Evolutionary conservation across 2,113 vertebrate species (phyloP).

Genomic region (Caretta caretta): DNA sequence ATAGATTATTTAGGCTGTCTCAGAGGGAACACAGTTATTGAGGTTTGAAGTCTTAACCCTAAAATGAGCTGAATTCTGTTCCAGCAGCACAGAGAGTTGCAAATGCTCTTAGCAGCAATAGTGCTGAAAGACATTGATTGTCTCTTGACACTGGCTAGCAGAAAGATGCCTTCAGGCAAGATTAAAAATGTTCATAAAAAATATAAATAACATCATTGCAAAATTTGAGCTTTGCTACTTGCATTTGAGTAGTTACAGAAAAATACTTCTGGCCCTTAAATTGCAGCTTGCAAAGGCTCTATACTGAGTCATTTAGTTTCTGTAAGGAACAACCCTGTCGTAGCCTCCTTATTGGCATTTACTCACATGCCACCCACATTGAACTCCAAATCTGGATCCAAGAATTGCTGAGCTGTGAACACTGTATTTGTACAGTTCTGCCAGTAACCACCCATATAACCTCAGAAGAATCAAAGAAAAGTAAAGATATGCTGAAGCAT

Average conservation of each 20-base stretch:
- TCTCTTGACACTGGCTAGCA: conserved; percentile 4
- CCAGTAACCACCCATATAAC: conserved; percentile 83
- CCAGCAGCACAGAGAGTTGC: not conserved
- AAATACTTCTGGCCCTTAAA: conserved; percentile 67
- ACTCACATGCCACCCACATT: conserved; percentile 83
- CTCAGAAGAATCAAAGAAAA: conserved; percentile 84
- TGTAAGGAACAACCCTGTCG: conserved; percentile 77
- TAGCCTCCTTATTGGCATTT: conserved; percentile 77
- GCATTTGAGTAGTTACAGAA: conserved; percentile 53
- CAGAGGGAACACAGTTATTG: not conserved
- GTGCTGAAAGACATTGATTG: conserved; percentile 20
- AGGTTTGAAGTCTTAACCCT: conserved; percentile 44
- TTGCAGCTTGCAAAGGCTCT: conserved; percentile 71
- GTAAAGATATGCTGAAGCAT: conserved; percentile 76
- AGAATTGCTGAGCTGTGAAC: conserved; percentile 82
- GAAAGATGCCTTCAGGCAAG: conserved; percentile 34
- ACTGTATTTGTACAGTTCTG: conserved; percentile 81
- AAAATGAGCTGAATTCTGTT: conserved; percentile 18
- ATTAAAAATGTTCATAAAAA: conserved; percentile 35
- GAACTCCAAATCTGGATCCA: conserved; percentile 80
- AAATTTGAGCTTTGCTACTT: conserved; percentile 43
- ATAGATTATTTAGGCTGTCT: not conserved
- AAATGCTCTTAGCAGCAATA: not conserved
- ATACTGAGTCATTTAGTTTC: conserved; percentile 73
- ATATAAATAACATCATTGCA: conserved; percentile 29